Conservation (phyloP, 2,797 vertebrate species). For the Neopelma chrysocephalum region DNA sequence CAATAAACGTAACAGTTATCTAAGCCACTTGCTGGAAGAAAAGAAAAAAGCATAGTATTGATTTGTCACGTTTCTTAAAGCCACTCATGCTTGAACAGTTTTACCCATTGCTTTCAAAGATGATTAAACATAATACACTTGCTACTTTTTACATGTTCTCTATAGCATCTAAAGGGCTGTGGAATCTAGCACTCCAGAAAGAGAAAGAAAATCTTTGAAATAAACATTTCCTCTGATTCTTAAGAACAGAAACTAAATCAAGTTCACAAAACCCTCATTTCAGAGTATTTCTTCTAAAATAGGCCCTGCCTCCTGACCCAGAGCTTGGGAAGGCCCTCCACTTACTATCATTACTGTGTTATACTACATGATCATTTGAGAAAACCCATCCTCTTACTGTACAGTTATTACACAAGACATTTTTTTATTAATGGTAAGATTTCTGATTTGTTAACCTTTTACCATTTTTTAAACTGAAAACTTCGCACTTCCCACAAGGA, state of each 20-base stretch:
- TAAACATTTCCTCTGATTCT: background rate
- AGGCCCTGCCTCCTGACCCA: background rate
- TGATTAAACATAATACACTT: background rate
- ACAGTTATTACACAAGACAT: background rate
- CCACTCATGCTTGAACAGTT: background rate
- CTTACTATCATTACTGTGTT: background rate
- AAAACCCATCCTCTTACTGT: background rate
- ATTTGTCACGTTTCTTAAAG: background rate
- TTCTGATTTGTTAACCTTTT: background rate
- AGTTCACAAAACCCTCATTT: background rate
- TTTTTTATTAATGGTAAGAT: background rate
- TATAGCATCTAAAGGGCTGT: background rate
- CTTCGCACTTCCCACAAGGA: background rate
- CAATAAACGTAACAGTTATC: background rate
- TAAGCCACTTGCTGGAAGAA: background rate
- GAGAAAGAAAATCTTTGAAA: background rate
- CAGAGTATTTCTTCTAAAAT: background rate
- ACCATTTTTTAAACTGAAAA: background rate
- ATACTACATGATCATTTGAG: background rate
- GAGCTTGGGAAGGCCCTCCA: background rate
- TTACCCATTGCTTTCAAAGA: background rate
- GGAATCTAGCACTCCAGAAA: background rate
- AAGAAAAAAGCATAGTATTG: background rate
- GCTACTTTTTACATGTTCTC: background rate
- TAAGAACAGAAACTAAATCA: background rate